A percentile compares a stretch with the other conserved stretches of the same genome.
These are phyloP conservation scores for Lycaena phlaeas DNA, from an alignment of 2,888 invertebrate genomes.

Conservation along the genomic window DNA sequence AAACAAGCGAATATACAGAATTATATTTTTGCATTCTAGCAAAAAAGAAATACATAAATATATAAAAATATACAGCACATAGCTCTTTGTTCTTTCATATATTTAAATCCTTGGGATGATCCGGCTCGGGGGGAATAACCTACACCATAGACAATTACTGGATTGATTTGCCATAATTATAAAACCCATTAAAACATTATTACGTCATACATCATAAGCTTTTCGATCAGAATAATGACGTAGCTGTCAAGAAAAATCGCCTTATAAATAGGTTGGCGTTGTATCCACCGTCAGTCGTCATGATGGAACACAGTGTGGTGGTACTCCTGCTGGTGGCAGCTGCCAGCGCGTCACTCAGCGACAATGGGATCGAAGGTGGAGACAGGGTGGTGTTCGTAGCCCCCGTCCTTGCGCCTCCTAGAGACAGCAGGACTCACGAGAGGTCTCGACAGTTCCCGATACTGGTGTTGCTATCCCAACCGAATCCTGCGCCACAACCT, in stretches of 20 bases:
- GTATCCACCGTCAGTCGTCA: constrained; percentile 55
- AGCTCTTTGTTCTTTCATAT: no score
- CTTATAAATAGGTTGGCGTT: constrained; percentile 59
- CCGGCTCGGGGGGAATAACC: no score
- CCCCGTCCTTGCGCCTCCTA: constrained; percentile 56
- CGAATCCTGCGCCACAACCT: constrained; percentile 34
- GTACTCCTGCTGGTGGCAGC: constrained; percentile 42
- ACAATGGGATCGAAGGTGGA: constrained; percentile 46
- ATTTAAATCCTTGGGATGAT: no score
- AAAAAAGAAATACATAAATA: no score
- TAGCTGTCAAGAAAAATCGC: constrained; percentile 43
- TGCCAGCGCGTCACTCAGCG: constrained; percentile 39
- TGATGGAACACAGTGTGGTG: constrained; percentile 50
- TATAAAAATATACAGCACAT: no score
- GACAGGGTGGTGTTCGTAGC: constrained; percentile 51
- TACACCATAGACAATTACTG: no score
- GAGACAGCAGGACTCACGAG: constrained; percentile 43
- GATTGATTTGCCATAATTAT: no score
- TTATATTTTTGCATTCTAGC: no score
- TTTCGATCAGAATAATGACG: constrained; percentile 28
- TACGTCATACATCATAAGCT: background rate
- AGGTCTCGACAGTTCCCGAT: constrained; percentile 59
- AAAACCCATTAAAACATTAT: background rate
- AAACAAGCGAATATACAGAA: no score
- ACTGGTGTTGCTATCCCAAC: constrained; percentile 44